Percentiles rank a stretch among this genome's conserved stretches.
Conservation (phyloP, 2,888 invertebrate genomes). For the Tetramorium bicarinatum region DNA sequence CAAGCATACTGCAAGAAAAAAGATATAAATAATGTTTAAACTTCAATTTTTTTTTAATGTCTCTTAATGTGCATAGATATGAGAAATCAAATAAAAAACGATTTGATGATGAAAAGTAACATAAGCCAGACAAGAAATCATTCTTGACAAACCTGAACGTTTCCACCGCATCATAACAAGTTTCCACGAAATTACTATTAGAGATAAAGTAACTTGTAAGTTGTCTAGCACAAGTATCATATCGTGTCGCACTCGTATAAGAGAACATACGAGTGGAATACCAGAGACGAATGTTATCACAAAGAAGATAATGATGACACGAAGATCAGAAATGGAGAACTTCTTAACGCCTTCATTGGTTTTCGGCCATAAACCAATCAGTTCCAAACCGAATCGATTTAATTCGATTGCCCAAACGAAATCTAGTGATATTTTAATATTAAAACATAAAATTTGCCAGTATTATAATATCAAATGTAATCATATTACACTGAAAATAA, state of each 20-base stretch:
- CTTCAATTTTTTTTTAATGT: neutral
- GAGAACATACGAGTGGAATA: conserved; percentile 7
- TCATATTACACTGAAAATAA: too few relatives aligned
- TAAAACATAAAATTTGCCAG: too few relatives aligned
- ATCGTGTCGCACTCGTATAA: conserved; percentile 12
- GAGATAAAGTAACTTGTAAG: conserved; percentile 40
- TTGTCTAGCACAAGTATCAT: conserved; percentile 47
- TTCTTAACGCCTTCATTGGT: neutral
- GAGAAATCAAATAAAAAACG: neutral
- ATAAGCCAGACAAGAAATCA: neutral
- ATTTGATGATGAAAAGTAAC: neutral
- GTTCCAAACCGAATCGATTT: conserved; percentile 35
- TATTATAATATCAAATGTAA: too few relatives aligned
- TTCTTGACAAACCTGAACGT: conserved; percentile 50
- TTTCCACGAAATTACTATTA: conserved; percentile 41
- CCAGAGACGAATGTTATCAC: neutral
- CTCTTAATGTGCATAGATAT: neutral
- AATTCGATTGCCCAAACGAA: conserved; percentile 55
- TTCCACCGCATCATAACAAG: conserved; percentile 31
- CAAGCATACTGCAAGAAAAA: too few relatives aligned
- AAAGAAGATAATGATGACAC: neutral
- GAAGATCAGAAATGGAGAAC: conserved; percentile 19
- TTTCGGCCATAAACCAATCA: conserved; percentile 57
- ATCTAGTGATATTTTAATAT: conserved; percentile 18
- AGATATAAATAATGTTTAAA: neutral